Evolutionary conservation across 2,113 vertebrate genomes (phyloP).

Genomic region (Panthera tigris): DNA sequence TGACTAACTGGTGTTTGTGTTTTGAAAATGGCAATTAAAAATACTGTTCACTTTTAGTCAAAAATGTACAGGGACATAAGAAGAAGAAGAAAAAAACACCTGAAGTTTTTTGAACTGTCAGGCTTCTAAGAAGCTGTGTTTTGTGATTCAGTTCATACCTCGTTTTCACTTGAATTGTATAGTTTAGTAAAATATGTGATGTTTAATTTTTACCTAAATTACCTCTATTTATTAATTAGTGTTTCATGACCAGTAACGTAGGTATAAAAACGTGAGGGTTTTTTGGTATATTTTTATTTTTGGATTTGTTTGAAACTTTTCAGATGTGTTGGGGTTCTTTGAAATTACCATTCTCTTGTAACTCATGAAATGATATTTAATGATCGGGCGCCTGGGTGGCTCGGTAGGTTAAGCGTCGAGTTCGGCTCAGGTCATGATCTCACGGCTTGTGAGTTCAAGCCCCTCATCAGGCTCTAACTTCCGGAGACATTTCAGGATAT

Average conservation of each 20-base stretch:
- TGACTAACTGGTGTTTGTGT: background rate
- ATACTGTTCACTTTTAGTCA: background rate
- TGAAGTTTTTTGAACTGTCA: conserved; percentile 6
- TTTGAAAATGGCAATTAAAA: conserved; percentile 55
- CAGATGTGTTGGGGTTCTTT: background rate
- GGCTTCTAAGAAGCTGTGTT: background rate
- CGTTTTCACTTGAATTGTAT: background rate
- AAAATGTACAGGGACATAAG: background rate
- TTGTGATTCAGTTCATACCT: conserved; percentile 40
- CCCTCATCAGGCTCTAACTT: too few species aligned
- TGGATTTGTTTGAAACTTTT: conserved; percentile 46
- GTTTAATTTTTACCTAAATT: conserved; percentile 44
- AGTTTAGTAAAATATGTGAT: background rate
- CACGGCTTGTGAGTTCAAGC: too few species aligned
- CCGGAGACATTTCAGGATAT: background rate
- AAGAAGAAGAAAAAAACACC: background rate
- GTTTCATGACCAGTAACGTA: conserved; percentile 38
- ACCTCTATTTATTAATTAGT: background rate
- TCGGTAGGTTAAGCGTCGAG: too few species aligned
- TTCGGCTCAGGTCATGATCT: too few species aligned
- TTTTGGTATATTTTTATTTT: background rate
- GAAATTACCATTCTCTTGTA: conserved; percentile 9
- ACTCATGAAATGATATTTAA: background rate
- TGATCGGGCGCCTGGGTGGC: too few species aligned
- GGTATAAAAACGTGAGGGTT: background rate